Percentiles rank a stretch among this genome's conserved stretches.
Evolutionary conservation across 2,797 vertebrate species (phyloP).

Genomic region (Gambelia wislizenii): DNA sequence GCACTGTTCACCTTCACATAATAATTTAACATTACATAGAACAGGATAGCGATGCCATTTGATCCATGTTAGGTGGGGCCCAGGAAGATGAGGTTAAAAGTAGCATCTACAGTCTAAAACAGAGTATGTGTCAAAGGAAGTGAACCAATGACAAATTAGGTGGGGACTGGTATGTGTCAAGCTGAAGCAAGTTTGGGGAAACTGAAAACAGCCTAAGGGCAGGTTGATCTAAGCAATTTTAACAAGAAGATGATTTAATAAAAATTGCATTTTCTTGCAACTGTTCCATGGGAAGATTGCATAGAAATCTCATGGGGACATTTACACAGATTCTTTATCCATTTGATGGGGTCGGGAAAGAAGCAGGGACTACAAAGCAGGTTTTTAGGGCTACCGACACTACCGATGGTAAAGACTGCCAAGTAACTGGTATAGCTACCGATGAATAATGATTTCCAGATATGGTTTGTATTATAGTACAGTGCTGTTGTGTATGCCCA

Average conservation of each 20-base stretch:
- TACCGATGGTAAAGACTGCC: neutral
- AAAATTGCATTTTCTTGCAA: neutral
- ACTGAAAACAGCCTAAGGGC: neutral
- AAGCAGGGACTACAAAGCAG: neutral
- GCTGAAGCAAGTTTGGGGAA: neutral
- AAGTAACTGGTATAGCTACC: neutral
- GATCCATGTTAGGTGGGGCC: neutral
- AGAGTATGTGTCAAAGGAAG: neutral
- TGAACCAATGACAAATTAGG: constrained; percentile 2
- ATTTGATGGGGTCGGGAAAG: neutral
- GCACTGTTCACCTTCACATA: neutral
- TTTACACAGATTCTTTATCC: neutral
- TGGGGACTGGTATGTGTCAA: neutral
- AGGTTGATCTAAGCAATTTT: neutral
- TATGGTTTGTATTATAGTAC: neutral
- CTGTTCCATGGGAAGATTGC: neutral
- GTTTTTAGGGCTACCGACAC: neutral
- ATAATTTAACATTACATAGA: neutral
- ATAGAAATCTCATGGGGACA: neutral
- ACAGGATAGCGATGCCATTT: neutral
- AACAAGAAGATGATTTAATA: neutral
- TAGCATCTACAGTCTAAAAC: neutral
- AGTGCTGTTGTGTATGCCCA: neutral
- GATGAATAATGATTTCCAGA: neutral
- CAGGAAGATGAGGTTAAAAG: neutral